Evolutionary conservation across 1,140 invertebrate genomes (phyloP).

Genomic region (Euwallacea similis): DNA sequence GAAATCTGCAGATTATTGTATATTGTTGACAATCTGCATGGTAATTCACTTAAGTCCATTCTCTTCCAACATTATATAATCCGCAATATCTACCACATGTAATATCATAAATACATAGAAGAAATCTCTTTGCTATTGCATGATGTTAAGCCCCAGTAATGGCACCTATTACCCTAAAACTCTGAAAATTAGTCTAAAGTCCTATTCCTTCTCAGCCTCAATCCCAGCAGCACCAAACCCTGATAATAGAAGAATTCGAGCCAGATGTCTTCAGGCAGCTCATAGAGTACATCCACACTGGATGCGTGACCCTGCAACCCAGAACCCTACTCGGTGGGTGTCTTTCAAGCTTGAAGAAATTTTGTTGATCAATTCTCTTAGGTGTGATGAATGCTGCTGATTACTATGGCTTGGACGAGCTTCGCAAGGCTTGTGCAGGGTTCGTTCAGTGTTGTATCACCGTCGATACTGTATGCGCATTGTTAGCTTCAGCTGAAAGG

Average conservation of each 20-base stretch:
- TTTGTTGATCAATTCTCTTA: constrained; percentile 49
- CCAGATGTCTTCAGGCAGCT: constrained; percentile 93
- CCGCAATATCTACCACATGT: no score
- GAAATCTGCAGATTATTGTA: no score
- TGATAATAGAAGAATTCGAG: constrained; percentile 95
- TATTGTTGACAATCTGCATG: no score
- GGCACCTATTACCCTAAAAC: background rate
- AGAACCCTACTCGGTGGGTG: constrained; percentile 79
- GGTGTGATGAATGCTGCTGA: constrained; percentile 97
- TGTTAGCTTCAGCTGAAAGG: constrained; percentile 86
- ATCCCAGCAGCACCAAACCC: constrained; percentile 85
- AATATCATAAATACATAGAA: background rate
- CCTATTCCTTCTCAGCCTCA: constrained; percentile 64
- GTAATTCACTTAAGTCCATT: no score
- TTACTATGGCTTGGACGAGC: constrained; percentile 89
- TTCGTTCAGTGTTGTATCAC: constrained; percentile 95
- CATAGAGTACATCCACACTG: constrained; percentile 94
- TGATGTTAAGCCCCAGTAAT: no score
- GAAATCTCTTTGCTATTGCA: background rate
- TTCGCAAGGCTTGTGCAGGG: constrained; percentile 83
- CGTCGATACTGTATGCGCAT: constrained; percentile 90
- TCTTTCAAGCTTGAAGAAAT: background rate
- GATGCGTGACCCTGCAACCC: constrained; percentile 89
- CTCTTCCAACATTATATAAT: no score
- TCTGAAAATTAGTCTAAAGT: background rate